Conservation (phyloP, 2,888 invertebrate species). For the Caenorhabditis panamensis region DNA sequence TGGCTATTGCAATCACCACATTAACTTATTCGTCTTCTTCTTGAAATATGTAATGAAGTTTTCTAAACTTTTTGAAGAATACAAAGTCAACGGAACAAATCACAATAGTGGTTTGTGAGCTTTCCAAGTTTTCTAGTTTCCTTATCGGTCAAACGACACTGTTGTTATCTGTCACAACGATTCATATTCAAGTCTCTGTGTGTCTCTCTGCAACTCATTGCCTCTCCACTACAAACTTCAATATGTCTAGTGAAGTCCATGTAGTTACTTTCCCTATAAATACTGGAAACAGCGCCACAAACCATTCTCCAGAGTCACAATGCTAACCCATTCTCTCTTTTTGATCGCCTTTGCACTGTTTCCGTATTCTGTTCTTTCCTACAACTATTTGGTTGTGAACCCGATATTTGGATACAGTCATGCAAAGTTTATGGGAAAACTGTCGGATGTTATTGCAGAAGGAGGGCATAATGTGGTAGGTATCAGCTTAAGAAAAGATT, state of each 20-base stretch:
- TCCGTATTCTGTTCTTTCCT: not conserved
- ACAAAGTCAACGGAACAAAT: too few species aligned
- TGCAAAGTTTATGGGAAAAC: conserved; percentile 36
- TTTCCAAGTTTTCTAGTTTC: too few species aligned
- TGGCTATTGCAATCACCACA: not conserved
- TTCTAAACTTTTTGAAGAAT: not conserved
- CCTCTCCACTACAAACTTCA: conserved; percentile 5
- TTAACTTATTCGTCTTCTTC: not conserved
- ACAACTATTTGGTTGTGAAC: conserved; percentile 6
- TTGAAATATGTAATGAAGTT: not conserved
- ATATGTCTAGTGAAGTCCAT: not conserved
- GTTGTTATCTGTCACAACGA: conserved; percentile 9
- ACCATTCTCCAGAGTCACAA: not conserved
- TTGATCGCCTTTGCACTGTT: not conserved
- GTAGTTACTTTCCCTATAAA: conserved; percentile 5
- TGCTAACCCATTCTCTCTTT: not conserved
- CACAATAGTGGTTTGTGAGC: not conserved
- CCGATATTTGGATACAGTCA: conserved; percentile 28
- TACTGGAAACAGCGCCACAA: not conserved
- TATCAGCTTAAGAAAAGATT: too few species aligned
- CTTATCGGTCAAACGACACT: not conserved
- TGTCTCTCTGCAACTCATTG: not conserved
- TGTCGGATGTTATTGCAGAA: conserved; percentile 34
- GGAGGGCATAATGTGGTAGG: conserved; percentile 36
- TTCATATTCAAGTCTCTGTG: not conserved